phyloP scores from a whole-genome alignment of 2,113 vertebrate genomes.

The Pedetes capensis region DNA sequence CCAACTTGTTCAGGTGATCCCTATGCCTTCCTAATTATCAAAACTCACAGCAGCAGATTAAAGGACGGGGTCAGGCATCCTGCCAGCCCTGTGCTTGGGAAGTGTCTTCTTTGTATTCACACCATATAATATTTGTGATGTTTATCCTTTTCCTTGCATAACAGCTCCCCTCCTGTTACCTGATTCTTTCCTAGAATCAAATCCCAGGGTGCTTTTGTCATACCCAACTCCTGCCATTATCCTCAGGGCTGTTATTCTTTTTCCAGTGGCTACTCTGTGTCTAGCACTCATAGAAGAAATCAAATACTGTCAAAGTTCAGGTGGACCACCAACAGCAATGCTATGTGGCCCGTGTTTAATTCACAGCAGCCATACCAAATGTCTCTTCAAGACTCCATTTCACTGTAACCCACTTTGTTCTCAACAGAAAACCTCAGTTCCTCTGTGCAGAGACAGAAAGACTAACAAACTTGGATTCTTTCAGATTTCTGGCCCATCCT shows the following conservation, averaged over 20 bases:
- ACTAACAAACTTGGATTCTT: background rate
- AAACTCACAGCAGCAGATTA: background rate
- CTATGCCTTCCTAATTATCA: background rate
- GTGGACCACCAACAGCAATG: background rate
- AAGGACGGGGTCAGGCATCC: background rate
- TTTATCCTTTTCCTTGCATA: background rate
- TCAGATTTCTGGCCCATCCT: background rate
- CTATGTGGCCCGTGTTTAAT: background rate
- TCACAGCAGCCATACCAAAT: background rate
- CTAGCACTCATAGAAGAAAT: background rate
- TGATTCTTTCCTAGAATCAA: background rate
- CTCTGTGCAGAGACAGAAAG: background rate
- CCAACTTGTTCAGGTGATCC: background rate
- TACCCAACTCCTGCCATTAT: background rate
- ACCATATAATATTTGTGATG: background rate
- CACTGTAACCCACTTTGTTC: background rate
- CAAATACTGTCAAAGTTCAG: background rate
- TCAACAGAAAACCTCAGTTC: background rate
- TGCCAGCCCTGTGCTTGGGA: background rate
- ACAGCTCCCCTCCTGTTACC: background rate
- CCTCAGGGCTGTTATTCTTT: background rate
- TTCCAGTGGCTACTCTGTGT: background rate
- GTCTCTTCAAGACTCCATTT: background rate
- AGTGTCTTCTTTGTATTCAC: background rate
- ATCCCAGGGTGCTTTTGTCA: background rate